phyloP scores from a whole-genome alignment of 2,888 invertebrate genomes.

The Trilocha varians region DNA sequence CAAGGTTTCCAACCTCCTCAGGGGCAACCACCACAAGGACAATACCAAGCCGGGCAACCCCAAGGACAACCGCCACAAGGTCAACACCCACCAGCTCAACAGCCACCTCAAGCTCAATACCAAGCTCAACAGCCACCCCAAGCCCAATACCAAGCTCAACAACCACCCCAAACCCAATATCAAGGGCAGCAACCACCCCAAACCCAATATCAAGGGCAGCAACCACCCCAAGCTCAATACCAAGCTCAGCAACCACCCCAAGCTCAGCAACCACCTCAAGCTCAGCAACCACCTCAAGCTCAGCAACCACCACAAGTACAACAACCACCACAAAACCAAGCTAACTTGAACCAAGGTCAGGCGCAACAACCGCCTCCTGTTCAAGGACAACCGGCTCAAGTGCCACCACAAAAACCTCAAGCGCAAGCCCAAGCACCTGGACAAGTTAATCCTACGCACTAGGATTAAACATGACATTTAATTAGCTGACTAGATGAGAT shows the following conservation, averaged over 20 bases:
- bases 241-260: slow-evolving; percentile 16
- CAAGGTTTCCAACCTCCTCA: slow-evolving; percentile 11
- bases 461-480: neutral
- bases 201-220: slow-evolving; percentile 15
- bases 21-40: slow-evolving; percentile 15
- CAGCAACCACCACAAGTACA: slow-evolving; percentile 11
- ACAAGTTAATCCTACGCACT: slow-evolving; percentile 1
- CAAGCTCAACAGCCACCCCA: slow-evolving; percentile 18
- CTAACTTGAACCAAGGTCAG: slow-evolving; percentile 11
- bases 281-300: slow-evolving; percentile 10
- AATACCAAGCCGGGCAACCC: slow-evolving; percentile 9
- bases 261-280: slow-evolving; percentile 18
- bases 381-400: slow-evolving; percentile 7
- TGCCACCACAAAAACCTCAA: no score
- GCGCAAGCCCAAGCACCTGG: slow-evolving; percentile 8
- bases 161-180: slow-evolving; percentile 16
- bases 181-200: slow-evolving; percentile 14
- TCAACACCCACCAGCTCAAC: slow-evolving; percentile 12
- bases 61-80: slow-evolving; percentile 14
- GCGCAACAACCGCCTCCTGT: slow-evolving; percentile 10
- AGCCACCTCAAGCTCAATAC: slow-evolving; percentile 20
- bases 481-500: no score
- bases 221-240: slow-evolving; percentile 20
- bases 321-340: slow-evolving; percentile 10
- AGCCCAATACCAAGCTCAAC: slow-evolving; percentile 15